Conservation (phyloP, 2,888 invertebrate genomes). For the Cactoblastis cactorum region DNA sequence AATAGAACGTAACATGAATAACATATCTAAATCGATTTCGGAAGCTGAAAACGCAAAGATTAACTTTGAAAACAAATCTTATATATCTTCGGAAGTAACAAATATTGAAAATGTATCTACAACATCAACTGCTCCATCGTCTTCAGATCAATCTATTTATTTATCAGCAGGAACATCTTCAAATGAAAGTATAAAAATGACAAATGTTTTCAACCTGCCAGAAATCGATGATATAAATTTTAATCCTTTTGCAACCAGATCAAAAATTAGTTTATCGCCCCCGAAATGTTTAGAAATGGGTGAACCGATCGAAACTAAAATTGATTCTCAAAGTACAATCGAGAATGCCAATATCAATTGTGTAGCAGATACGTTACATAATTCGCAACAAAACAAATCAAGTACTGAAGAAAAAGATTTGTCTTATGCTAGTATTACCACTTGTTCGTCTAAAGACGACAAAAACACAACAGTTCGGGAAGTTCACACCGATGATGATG, state of each 20-base stretch:
- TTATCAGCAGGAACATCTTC: conserved; percentile 43
- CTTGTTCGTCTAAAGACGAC: conserved; percentile 48
- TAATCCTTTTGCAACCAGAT: conserved; percentile 56
- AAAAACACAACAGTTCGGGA: conserved; percentile 48
- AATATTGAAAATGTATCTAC: conserved; percentile 12
- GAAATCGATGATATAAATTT: conserved; percentile 60
- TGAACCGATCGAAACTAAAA: background rate
- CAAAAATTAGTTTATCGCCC: conserved; percentile 48
- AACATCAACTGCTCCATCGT: conserved; percentile 28
- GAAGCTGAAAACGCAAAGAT: conserved; percentile 8
- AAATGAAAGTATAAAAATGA: conserved; percentile 36
- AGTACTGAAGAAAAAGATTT: conserved; percentile 36
- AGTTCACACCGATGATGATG: conserved; percentile 66
- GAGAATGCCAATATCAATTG: conserved; percentile 15
- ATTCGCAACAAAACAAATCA: background rate
- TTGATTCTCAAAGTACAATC: conserved; percentile 10
- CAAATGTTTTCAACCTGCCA: conserved; percentile 61
- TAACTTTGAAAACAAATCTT: conserved; percentile 12
- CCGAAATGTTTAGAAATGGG: conserved; percentile 18
- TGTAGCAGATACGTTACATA: background rate
- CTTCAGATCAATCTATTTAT: conserved; percentile 49
- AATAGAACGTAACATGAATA: conserved; percentile 1
- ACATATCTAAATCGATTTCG: conserved; percentile 1
- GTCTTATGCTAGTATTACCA: conserved; percentile 34
- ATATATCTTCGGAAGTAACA: conserved; percentile 2